Evolutionary conservation across 2,888 invertebrate species (phyloP).

Genomic region (Cantharis flavilabris): DNA sequence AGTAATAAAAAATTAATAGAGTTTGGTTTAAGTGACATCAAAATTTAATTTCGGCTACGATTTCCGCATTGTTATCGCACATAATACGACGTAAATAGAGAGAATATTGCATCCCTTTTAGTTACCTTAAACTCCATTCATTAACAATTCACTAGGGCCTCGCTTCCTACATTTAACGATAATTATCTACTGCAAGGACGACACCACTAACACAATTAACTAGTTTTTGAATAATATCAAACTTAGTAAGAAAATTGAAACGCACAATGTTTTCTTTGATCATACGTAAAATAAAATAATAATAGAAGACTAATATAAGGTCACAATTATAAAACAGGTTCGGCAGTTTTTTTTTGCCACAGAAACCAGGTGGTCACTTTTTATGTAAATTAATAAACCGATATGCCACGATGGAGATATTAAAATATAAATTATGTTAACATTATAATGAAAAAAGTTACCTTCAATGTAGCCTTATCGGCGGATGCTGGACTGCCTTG

Average conservation of each 20-base stretch:
- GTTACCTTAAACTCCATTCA: neutral
- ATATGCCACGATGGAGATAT: neutral
- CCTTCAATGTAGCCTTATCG: constrained; percentile 57
- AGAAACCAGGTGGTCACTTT: neutral
- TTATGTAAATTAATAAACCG: neutral
- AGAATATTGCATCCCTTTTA: neutral
- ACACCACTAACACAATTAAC: neutral
- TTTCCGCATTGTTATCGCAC: neutral
- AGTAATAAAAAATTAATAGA: neutral
- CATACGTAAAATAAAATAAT: neutral
- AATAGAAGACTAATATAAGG: neutral
- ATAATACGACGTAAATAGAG: neutral
- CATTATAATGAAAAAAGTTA: constrained; percentile 25
- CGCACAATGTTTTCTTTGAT: neutral
- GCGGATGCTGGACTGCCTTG: constrained; percentile 60
- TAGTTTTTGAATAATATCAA: neutral
- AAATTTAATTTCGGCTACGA: neutral
- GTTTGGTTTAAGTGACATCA: neutral
- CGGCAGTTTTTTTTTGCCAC: neutral
- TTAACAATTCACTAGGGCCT: neutral
- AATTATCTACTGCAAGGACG: neutral
- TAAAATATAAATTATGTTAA: neutral
- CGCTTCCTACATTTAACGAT: neutral
- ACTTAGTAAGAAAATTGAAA: neutral
- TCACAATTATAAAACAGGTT: neutral